Base-by-base conservation (phyloP, 2,797 vertebrate species). In the Lycodopsis pacificus region DNA sequence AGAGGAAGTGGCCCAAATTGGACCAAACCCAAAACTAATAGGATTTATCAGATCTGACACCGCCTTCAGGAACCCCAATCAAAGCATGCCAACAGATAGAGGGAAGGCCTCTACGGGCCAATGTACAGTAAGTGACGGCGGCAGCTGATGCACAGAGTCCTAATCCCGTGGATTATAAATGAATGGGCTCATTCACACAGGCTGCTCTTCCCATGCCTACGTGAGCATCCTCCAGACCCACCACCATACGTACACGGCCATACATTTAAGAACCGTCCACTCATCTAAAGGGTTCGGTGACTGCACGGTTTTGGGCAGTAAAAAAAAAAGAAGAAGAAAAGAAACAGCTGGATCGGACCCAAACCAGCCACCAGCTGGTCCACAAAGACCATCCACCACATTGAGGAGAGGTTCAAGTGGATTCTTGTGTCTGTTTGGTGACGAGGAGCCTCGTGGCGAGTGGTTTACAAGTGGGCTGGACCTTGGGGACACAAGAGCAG, bases 91-190 rank as follows among this genome's bases (percentile, higher is more conserved):
- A 61, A 64, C 51, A 36, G 42, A 69, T 2, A 20, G 73, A 59
- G 67, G 54, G 68, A 22, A 58, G 67, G 71, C 67, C 57, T 71
- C 32, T 3, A 2, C 1, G 32, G 77, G 70, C 67, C 27, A 1
- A 22, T 4, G 76, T 73, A 62, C 81, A 77, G 81, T 90, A 82
- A 93, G 77, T 89, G 91, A 88, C 86, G 78, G 91, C n/a, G 66
- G 71, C 90, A 91, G 90, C 90, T 92, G 92, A 91, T 30, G 74
- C 74, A 66, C 80, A 25, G 68, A 57, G 51, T 38, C 42, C 63
- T 91, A 87, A 93, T 88, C 90, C 88, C 49, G 58, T 13, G 82
- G 89, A 92, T 92, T 86, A 90, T 0, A 83, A 83, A 51, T 83
- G 83, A 92, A 91, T 86, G 84, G 69, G 15, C 63, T 82, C 86